Percentiles rank a stretch among this genome's conserved stretches.
Evolutionary conservation across 2,113 vertebrate species (phyloP).

Genomic region (zebrafish (Danio rerio)): DNA sequence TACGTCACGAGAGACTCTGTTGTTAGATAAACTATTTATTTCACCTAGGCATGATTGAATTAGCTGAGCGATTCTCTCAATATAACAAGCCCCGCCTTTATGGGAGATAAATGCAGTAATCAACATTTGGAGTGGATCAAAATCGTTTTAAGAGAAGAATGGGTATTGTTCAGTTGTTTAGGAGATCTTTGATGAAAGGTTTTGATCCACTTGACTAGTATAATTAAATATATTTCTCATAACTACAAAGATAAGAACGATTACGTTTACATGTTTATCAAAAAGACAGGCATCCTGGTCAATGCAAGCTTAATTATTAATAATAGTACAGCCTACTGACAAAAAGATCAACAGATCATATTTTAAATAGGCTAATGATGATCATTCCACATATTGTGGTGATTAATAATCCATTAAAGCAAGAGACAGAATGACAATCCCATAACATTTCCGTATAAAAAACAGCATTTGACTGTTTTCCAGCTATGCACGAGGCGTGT

Average conservation of each 20-base stretch:
- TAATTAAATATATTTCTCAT: too few species aligned
- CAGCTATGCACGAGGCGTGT: background rate
- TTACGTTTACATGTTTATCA: background rate
- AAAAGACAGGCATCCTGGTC: background rate
- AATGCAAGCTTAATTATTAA: slow-evolving; percentile 11
- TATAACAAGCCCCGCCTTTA: background rate
- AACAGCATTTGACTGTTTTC: slow-evolving; percentile 5
- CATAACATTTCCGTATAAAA: background rate
- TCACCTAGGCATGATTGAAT: background rate
- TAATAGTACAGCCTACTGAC: background rate
- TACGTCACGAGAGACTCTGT: background rate
- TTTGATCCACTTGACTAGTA: too few species aligned
- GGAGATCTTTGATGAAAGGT: too few species aligned
- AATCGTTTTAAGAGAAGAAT: too few species aligned
- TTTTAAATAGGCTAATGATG: background rate
- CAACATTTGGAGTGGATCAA: too few species aligned
- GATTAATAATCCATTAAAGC: background rate
- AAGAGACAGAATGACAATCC: background rate
- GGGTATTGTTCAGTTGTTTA: too few species aligned
- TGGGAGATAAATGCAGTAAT: background rate
- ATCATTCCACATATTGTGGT: background rate
- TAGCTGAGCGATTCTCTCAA: background rate
- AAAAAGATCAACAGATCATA: background rate
- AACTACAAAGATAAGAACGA: background rate
- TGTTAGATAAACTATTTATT: background rate